These are phyloP conservation scores for Triops longicaudatus DNA, from an alignment of 1,140 invertebrate genomes.

Conservation along the genomic window DNA sequence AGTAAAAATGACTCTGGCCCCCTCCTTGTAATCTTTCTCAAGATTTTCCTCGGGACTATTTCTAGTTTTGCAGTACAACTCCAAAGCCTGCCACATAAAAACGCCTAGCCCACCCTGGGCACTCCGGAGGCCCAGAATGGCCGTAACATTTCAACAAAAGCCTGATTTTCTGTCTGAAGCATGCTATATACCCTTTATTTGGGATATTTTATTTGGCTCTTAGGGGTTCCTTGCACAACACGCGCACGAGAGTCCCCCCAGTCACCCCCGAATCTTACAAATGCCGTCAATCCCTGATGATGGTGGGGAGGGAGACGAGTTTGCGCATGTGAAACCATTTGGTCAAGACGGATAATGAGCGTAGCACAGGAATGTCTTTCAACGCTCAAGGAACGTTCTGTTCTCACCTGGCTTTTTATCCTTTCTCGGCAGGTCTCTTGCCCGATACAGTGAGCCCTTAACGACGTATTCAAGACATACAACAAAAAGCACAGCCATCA, in stretches of 20 bases:
- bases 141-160: slow-evolving; percentile 8
- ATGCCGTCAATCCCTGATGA: background rate
- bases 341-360: background rate
- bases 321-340: no score
- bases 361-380: background rate
- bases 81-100: background rate
- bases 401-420: background rate
- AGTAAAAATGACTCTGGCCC: background rate
- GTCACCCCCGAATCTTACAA: background rate
- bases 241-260: background rate
- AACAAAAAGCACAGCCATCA: background rate
- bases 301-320: no score
- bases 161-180: background rate
- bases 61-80: background rate
- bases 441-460: background rate
- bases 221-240: background rate
- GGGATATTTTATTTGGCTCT: background rate
- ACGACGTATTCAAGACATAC: background rate
- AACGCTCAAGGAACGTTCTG: background rate
- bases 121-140: background rate
- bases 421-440: background rate
- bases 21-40: background rate
- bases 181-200: background rate
- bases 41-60: background rate
- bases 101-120: background rate